phyloP scores from a whole-genome alignment of 2,797 vertebrate species.

The Microctenopoma steveboyesi region DNA sequence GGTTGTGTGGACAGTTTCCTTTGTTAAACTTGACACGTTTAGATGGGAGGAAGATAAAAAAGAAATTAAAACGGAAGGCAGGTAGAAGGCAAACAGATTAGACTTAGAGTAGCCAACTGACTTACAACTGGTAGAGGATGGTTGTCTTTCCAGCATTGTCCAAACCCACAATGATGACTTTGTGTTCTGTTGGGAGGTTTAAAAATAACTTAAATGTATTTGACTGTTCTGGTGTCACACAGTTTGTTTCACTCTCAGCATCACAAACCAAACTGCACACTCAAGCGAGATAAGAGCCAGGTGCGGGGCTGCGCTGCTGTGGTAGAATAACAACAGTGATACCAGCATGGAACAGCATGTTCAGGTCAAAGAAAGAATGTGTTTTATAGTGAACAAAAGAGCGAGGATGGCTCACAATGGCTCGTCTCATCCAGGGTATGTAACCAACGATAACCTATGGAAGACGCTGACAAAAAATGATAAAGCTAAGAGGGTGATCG shows the following conservation, averaged over 20 bases:
- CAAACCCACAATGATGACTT: conserved; percentile 89
- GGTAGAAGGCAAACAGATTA: neutral
- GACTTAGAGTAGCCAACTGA: neutral
- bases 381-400: neutral
- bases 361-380: neutral
- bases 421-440: fast-evolving
- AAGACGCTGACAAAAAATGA: neutral
- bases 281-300: conserved; percentile 52
- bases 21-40: conserved; percentile 80
- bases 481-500: neutral
- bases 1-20: conserved; percentile 87
- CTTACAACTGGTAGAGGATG: conserved; percentile 90
- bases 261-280: neutral
- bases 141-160: conserved; percentile 91
- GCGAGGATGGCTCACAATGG: neutral
- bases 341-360: neutral
- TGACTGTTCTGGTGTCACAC: conserved; percentile 8
- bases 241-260: conserved; percentile 9
- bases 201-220: neutral
- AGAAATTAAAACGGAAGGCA: no score
- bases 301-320: neutral
- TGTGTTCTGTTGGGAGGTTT: conserved; percentile 82
- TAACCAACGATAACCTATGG: fast-evolving
- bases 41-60: neutral
- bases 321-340: neutral